phyloP scores from a whole-genome alignment of 1,140 invertebrate species.

The Brachionus angularis region DNA sequence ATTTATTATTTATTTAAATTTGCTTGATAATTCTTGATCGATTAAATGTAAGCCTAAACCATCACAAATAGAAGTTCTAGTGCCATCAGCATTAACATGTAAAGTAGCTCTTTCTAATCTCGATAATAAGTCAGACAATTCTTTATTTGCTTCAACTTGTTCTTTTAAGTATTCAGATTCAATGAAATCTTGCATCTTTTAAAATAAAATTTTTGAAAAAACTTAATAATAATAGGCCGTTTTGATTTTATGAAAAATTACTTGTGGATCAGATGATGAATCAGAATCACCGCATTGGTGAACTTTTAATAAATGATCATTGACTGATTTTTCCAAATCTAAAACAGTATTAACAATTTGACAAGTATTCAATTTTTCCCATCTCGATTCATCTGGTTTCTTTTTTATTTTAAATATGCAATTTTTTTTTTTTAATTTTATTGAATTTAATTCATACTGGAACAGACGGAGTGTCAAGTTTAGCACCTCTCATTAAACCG shows the following conservation, averaged over 20 bases:
- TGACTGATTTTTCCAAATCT: conserved; percentile 26
- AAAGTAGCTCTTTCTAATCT: conserved; percentile 32
- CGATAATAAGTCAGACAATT: conserved; percentile 35
- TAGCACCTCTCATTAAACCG: conserved; percentile 11
- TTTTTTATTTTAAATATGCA: background rate
- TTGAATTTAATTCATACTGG: background rate
- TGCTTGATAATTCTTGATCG: conserved; percentile 30
- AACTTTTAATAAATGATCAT: background rate
- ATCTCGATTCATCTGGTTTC: conserved; percentile 1
- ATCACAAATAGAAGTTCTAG: background rate
- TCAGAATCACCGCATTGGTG: conserved; percentile 34
- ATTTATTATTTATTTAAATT: conserved; percentile 1
- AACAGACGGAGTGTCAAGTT: conserved; percentile 3
- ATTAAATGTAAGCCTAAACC: conserved; percentile 19
- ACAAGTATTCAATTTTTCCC: conserved; percentile 17
- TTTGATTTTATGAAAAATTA: background rate
- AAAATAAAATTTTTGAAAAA: background rate
- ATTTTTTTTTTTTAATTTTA: background rate
- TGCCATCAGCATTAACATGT: background rate
- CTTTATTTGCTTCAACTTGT: conserved; percentile 38
- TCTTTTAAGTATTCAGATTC: conserved; percentile 34
- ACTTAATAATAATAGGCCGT: background rate
- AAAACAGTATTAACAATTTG: conserved; percentile 16
- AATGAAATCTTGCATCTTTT: conserved; percentile 41
- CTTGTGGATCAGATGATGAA: conserved; percentile 17